phyloP scores from a whole-genome alignment of 2,797 vertebrate genomes.

The Rhynchotus rufescens region DNA sequence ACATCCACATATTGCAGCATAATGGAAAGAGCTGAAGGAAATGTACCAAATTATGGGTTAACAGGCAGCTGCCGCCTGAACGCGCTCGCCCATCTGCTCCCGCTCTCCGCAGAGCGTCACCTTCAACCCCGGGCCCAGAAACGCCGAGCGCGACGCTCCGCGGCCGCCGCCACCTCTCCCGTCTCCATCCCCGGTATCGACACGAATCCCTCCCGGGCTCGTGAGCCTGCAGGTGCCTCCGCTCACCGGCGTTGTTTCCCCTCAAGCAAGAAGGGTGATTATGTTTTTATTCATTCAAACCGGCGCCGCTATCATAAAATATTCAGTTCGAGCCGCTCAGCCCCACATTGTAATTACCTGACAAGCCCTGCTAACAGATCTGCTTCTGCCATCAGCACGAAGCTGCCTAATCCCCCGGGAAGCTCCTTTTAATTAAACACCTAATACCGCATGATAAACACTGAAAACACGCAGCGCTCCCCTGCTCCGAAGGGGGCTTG shows the following conservation, averaged over 20 bases:
- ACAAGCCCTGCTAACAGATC: slow-evolving; percentile 52
- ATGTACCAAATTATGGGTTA: slow-evolving; percentile 40
- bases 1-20: slow-evolving; percentile 54
- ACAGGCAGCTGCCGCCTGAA: slow-evolving; percentile 61
- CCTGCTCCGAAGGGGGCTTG: slow-evolving; percentile 12
- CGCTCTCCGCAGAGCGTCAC: neutral
- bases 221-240: neutral
- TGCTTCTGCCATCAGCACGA: slow-evolving; percentile 35
- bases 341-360: slow-evolving; percentile 64
- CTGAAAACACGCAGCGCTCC: neutral
- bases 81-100: slow-evolving; percentile 48
- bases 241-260: neutral
- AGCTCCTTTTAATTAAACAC: slow-evolving; percentile 76
- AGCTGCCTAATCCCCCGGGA: slow-evolving; percentile 59
- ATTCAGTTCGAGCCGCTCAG: slow-evolving; percentile 54
- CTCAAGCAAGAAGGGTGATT: neutral
- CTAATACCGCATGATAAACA: slow-evolving; percentile 57
- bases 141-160: slow-evolving; percentile 5
- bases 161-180: neutral
- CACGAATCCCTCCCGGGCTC: neutral
- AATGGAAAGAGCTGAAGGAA: slow-evolving; percentile 66
- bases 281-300: slow-evolving; percentile 47
- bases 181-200: neutral
- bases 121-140: neutral
- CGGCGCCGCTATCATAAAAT: slow-evolving; percentile 39